A percentile compares a stretch with the other conserved stretches of the same genome.
Evolutionary conservation across 1,140 invertebrate genomes (phyloP).

Genomic region (Heliconius eleuchia): DNA sequence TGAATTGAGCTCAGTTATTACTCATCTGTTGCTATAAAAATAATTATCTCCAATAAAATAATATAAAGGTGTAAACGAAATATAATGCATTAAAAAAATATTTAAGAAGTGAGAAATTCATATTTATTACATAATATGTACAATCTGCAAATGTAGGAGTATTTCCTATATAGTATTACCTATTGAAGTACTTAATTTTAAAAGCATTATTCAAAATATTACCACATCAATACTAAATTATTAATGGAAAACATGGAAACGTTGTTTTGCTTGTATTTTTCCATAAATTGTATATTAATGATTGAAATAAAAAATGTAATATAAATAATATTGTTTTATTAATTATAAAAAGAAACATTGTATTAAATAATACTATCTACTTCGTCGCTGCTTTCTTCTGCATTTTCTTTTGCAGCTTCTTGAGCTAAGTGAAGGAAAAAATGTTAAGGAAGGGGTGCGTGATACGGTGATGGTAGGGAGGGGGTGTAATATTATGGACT

Average conservation of each 20-base stretch:
- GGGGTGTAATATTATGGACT: too few species aligned
- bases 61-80: too few species aligned
- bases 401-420: conserved; percentile 61
- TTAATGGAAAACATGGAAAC: not conserved
- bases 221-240: not conserved
- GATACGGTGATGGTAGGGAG: too few species aligned
- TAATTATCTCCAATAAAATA: too few species aligned
- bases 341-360: not conserved
- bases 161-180: not conserved
- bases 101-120: not conserved
- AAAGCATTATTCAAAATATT: not conserved
- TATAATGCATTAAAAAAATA: too few species aligned
- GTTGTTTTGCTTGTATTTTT: not conserved
- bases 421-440: conserved; percentile 50
- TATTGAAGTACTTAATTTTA: not conserved
- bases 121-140: not conserved
- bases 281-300: not conserved
- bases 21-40: too few species aligned
- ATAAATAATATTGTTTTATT: not conserved
- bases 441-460: conserved; percentile 14
- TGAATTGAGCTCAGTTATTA: not conserved
- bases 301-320: not conserved
- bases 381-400: conserved; percentile 54
- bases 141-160: not conserved
- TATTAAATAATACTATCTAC: not conserved